phyloP scores from a whole-genome alignment of 2,113 vertebrate genomes.

The Nycticebus coucang region DNA sequence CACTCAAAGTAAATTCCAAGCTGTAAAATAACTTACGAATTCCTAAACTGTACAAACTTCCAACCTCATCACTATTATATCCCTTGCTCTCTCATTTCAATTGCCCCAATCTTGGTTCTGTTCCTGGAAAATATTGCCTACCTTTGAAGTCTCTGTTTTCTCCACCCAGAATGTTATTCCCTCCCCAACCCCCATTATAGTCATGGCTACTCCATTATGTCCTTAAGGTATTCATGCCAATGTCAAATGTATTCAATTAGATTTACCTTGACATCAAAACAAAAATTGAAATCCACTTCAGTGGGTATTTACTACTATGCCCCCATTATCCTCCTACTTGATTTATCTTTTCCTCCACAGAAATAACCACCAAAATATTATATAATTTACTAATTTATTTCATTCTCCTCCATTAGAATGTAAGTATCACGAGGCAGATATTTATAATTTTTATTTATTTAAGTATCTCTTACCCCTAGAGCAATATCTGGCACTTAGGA shows the following conservation, averaged over 20 bases:
- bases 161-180: background rate
- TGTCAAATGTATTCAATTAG: background rate
- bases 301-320: background rate
- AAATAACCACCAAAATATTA: background rate
- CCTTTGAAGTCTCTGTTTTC: background rate
- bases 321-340: background rate
- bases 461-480: background rate
- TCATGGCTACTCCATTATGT: background rate
- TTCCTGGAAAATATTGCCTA: background rate
- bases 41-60: background rate
- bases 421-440: background rate
- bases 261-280: background rate
- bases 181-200: background rate
- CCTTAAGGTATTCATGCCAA: background rate
- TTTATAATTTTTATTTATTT: constrained; percentile 18
- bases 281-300: background rate
- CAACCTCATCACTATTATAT: background rate
- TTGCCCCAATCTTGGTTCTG: background rate
- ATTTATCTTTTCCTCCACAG: background rate
- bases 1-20: background rate
- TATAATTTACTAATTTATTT: background rate
- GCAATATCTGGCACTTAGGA: background rate
- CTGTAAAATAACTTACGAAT: background rate
- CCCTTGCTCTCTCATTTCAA: background rate
- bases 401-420: background rate